A percentile compares a stretch with the other conserved stretches of the same genome.
Conservation (phyloP, 2,113 vertebrate genomes). For the Illadopsis cleaveri region DNA sequence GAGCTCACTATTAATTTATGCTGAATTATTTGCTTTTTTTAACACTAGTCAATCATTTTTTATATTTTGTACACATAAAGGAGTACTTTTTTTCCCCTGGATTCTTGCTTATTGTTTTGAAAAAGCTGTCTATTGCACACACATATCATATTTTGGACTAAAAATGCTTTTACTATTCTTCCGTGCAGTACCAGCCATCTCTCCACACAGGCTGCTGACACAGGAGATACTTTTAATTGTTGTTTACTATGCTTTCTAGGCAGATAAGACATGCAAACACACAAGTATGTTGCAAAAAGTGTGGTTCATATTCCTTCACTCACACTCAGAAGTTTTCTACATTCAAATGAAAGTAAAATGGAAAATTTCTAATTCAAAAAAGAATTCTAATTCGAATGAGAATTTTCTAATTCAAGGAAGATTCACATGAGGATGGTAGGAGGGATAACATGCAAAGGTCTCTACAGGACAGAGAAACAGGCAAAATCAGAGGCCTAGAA, state of each 20-base stretch:
- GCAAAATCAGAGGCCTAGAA: background rate
- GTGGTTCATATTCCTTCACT: background rate
- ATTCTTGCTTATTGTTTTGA: background rate
- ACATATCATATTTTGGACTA: background rate
- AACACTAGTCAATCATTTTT: background rate
- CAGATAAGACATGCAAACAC: background rate
- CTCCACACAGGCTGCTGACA: background rate
- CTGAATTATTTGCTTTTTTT: background rate
- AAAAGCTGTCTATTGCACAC: background rate
- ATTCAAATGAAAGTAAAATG: background rate
- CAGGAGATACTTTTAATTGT: background rate
- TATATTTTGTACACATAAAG: background rate
- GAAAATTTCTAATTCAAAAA: background rate
- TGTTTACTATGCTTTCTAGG: background rate
- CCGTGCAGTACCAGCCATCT: background rate
- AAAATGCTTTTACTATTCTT: background rate
- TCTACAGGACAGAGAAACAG: background rate
- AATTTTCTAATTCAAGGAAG: background rate
- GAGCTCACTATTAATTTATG: background rate
- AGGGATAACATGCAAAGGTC: fast-evolving
- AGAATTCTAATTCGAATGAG: background rate
- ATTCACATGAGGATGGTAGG: background rate
- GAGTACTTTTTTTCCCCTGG: background rate
- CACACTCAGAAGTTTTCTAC: background rate
- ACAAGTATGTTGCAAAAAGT: background rate